phyloP scores from a whole-genome alignment of 2,797 vertebrate species.

The Ibycter americanus region DNA sequence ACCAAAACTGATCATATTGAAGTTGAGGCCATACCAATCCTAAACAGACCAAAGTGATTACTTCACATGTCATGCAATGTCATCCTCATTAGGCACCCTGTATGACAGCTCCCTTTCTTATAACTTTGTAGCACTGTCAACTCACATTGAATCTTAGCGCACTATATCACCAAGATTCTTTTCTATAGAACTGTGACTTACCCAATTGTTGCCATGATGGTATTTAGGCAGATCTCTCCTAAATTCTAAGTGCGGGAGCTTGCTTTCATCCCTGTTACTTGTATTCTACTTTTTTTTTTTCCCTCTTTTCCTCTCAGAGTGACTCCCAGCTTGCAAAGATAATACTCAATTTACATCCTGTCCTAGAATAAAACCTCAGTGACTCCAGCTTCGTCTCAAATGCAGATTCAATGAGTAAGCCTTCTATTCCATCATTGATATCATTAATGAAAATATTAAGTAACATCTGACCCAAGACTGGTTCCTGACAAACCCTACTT shows the following conservation, averaged over 20 bases:
- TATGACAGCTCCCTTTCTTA: not conserved
- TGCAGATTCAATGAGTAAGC: not conserved
- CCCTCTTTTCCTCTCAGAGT: not conserved
- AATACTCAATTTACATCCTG: not conserved
- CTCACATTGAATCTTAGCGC: not conserved
- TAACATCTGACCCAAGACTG: not conserved
- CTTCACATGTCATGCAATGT: not conserved
- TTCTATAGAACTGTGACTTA: not conserved
- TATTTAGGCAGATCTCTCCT: not conserved
- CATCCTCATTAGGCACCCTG: not conserved
- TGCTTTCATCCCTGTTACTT: not conserved
- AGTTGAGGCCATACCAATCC: not conserved
- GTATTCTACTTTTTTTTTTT: not conserved
- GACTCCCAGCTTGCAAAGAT: not conserved
- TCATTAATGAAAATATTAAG: not conserved
- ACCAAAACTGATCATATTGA: not conserved
- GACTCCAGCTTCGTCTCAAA: not conserved
- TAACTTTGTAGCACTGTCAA: not conserved
- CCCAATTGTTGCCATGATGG: not conserved
- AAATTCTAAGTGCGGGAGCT: not conserved
- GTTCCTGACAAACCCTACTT: not conserved
- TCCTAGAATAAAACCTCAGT: not conserved
- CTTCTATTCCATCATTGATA: not conserved
- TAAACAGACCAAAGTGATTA: not conserved
- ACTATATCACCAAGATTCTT: not conserved